Base-by-base conservation (phyloP, 2,797 vertebrate genomes). In the Benthosema pterotum region DNA sequence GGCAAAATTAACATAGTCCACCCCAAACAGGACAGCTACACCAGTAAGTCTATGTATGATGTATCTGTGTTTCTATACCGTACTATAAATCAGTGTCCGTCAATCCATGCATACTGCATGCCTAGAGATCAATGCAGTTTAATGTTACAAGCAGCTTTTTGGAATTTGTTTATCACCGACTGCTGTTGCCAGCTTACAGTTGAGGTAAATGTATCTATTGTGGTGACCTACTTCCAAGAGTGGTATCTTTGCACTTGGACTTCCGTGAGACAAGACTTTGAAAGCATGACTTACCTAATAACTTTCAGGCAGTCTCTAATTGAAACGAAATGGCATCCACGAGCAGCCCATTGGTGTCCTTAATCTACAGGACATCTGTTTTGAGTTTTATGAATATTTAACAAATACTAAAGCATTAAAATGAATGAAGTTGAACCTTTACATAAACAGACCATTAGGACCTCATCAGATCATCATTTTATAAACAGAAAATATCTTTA, bases 1-100 rank as follows among this genome's bases (percentile, higher is more conserved):
- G 96, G 94, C 75, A 96, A 95, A 75, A 90, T 98, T 69, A 98
- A 95, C 67, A 73, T 98, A 0, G 93, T 98, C 60, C 91, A 96
- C 75, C 95, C 95, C 0, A 97, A 98, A 85, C 88, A 95, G 67
- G 93, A 91, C 62, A 66, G 85, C 64, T 98, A 97, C 67, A 98
- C 94, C 0, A 94, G 97, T 99, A 87, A 92, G 96, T 90, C n/a
- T 16, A 55, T 49, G 52, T 22, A 38, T 65, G n/a, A n/a, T n/a
- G n/a, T n/a, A 11, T 57, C 47, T 52, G 22, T 28, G 51, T 52
- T 13, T 52, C 6, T 25, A 22, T 14, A 22, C 7, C 6, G 9
- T 25, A 25, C 22, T 25, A 5, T n/a, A 8, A 12, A 16, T 5
- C 56, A 7, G 42, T 38, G 1, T 47, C 0, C 5, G 9, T 28